A percentile compares a stretch with the other conserved stretches of the same genome.
phyloP scores from a whole-genome alignment of 2,113 vertebrate species.

The Melanerpes aurifrons region DNA sequence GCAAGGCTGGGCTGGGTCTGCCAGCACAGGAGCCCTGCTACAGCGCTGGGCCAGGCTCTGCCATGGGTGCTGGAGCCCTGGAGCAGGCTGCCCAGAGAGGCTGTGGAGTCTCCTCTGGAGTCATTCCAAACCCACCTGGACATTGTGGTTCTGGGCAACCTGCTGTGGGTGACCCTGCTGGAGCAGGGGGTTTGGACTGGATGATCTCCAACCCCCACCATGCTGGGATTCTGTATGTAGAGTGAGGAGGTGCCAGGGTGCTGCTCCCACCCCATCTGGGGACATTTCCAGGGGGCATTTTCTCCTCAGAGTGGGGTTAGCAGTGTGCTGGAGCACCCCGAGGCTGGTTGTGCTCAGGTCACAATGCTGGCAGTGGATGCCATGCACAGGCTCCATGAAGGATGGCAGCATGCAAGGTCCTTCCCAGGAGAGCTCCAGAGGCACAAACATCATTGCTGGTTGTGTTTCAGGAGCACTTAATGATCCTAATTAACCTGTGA shows the following conservation, averaged over 20 bases:
- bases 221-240: not conserved
- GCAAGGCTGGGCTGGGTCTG: too few species aligned
- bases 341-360: not conserved
- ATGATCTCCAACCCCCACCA: too few species aligned
- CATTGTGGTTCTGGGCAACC: too few species aligned
- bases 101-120: too few species aligned
- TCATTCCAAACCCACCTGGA: too few species aligned
- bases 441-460: not conserved
- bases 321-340: not conserved
- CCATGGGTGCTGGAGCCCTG: too few species aligned
- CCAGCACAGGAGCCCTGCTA: too few species aligned
- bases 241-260: not conserved
- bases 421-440: constrained; percentile 5
- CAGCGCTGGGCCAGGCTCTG: too few species aligned
- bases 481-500: constrained; percentile 19
- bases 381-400: not conserved
- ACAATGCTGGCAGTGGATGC: accelerated
- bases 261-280: accelerated
- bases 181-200: too few species aligned
- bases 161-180: too few species aligned
- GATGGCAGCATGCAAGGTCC: accelerated
- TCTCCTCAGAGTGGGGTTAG: not conserved
- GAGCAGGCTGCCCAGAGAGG: too few species aligned
- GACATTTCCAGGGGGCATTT: not conserved
- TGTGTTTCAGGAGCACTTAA: constrained; percentile 2